These are phyloP conservation scores for Toxonevra muliebris DNA, from an alignment of 2,888 invertebrate genomes.

Conservation along the genomic window DNA sequence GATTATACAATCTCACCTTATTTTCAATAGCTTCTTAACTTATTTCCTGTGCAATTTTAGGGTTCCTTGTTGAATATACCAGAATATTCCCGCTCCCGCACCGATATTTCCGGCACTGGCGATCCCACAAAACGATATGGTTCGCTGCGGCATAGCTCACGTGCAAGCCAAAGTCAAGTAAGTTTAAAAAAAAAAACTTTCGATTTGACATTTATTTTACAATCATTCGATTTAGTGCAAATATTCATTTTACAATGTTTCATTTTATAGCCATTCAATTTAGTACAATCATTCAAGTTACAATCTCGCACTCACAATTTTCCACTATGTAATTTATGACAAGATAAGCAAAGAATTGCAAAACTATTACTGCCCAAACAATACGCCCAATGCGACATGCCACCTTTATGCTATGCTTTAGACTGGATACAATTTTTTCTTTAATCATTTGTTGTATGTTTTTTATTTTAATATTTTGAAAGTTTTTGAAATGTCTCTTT, in stretches of 20 bases:
- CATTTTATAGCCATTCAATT: background rate
- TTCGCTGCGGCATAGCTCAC: slow-evolving; percentile 59
- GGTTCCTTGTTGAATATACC: slow-evolving; percentile 69
- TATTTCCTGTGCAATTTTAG: slow-evolving; percentile 31
- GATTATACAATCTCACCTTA: background rate
- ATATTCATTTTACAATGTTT: slow-evolving; percentile 2
- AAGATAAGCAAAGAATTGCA: too few species aligned
- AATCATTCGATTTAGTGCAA: slow-evolving; percentile 2
- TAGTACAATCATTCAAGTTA: too few species aligned
- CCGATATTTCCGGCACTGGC: slow-evolving; percentile 65
- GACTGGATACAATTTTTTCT: too few species aligned
- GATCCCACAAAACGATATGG: slow-evolving; percentile 61
- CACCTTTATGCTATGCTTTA: too few species aligned
- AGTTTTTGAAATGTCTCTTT: too few species aligned
- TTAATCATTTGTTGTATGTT: too few species aligned
- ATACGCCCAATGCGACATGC: too few species aligned
- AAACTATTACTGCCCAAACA: too few species aligned
- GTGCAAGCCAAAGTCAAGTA: slow-evolving; percentile 52
- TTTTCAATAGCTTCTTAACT: background rate
- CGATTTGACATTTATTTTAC: background rate
- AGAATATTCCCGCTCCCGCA: slow-evolving; percentile 67
- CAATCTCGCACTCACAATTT: too few species aligned
- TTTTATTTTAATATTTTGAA: too few species aligned
- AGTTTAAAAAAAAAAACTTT: slow-evolving; percentile 27
- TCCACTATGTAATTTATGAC: too few species aligned